Evolutionary conservation across 1,140 invertebrate species (phyloP), one percentile per base, ranked within the genome.

Genomic region (Samia ricini): DNA sequence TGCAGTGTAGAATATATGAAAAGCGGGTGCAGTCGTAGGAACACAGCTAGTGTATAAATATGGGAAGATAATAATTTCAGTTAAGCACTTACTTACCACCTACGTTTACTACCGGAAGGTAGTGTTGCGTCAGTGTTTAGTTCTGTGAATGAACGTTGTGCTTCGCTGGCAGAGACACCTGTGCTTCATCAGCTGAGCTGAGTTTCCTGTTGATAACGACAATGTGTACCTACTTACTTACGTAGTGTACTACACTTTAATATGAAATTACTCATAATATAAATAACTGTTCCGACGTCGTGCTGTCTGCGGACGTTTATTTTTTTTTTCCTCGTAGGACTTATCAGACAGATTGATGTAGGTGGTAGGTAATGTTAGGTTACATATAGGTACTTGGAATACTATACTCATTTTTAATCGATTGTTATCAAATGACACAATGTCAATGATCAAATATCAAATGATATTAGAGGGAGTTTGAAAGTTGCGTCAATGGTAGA

Each of bases 171-270:
- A 42, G 33, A 42, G 33, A 42, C 33, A 42, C 33, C 33, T 42
- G 33, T 42, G 33, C 33, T 42, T 10, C 33, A 42, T 42, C 33
- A 42, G 33, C 33, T 42, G 33, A 4, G n/a, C n/a, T n/a, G 33
- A 42, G 33, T 42, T 42, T 42, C 33, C 33, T 42, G 33, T 42
- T 42, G 33, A 42, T 42, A 42, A 42, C 33, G 33, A 42, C 33
- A 42, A 42, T 42, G 33, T 42, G 4, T 15, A 42, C 33, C n/a
- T n/a, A n/a, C n/a, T n/a, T n/a, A n/a, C n/a, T n/a, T n/a, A n/a
- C n/a, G n/a, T n/a, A n/a, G n/a, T n/a, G n/a, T n/a, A n/a, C n/a
- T n/a, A n/a, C n/a, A 42, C 33, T 42, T 42, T 42, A 42, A 15
- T 15, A 42, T 15, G 12, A 42, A 42, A 42, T 42, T 42, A 15